These are phyloP conservation scores for Trichoplusia ni DNA, from an alignment of 1,140 invertebrate genomes.

Conservation along the genomic window DNA sequence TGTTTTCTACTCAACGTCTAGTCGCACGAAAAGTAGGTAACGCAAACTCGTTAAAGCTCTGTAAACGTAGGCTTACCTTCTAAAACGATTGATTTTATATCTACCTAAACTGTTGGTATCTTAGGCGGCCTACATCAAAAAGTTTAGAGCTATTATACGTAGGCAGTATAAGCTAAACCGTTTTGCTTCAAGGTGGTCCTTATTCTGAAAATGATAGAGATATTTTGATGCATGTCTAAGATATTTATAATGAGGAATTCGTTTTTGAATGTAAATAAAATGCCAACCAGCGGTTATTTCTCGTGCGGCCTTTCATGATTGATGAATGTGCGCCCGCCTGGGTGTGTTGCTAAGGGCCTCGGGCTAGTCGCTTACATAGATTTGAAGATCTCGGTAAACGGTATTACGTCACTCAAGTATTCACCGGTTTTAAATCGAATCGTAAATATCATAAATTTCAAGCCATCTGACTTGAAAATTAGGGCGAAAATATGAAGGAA, in stretches of 20 bases:
- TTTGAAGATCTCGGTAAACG: conserved; percentile 14
- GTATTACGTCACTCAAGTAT: not conserved
- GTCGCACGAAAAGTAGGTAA: conserved; percentile 35
- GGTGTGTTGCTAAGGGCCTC: conserved; percentile 15
- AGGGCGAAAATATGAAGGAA: not conserved
- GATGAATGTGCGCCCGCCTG: conserved; percentile 22
- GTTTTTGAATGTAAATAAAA: conserved; percentile 21
- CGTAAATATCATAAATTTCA: not conserved
- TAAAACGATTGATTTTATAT: conserved; percentile 39
- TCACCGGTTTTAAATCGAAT: not conserved
- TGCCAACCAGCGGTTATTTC: conserved; percentile 6
- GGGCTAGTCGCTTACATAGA: not conserved
- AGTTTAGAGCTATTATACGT: conserved; percentile 41
- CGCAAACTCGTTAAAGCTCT: conserved; percentile 43
- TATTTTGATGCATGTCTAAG: not conserved
- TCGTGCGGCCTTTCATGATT: conserved; percentile 24
- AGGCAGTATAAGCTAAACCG: too few species aligned
- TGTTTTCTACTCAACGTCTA: not conserved
- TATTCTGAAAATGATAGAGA: too few species aligned
- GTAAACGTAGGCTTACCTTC: conserved; percentile 30
- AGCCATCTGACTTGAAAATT: not conserved
- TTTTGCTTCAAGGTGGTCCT: too few species aligned
- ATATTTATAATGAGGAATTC: conserved; percentile 8
- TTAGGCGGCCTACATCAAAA: conserved; percentile 42
- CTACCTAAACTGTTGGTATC: conserved; percentile 24